Conservation (phyloP, 1,140 invertebrate genomes). For the Ruditapes philippinarum region DNA sequence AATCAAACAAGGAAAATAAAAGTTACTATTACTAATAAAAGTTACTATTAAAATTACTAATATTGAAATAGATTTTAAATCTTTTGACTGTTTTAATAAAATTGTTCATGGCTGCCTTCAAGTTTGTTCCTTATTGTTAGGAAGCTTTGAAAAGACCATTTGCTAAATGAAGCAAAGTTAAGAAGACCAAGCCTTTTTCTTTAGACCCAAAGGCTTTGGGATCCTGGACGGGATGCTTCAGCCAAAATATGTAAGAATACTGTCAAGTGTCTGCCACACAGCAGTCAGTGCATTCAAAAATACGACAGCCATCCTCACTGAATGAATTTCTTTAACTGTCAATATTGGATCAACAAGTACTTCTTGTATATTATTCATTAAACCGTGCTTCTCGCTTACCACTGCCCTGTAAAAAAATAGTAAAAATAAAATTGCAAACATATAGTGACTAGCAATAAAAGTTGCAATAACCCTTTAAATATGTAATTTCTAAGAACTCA, state of each 20-base stretch:
- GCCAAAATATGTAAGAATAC: constrained; percentile 46
- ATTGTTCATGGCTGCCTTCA: no score
- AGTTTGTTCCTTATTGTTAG: no score
- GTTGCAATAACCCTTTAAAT: no score
- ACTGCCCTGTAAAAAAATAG: constrained; percentile 2
- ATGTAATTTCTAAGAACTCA: not conserved
- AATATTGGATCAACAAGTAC: constrained; percentile 39
- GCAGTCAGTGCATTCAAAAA: constrained; percentile 60
- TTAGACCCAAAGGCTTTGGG: not conserved
- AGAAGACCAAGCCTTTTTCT: not conserved
- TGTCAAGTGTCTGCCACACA: constrained; percentile 49
- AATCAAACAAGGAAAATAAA: no score
- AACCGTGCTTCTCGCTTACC: not conserved
- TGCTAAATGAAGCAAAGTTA: not conserved
- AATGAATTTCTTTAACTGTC: constrained; percentile 68
- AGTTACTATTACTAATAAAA: not conserved
- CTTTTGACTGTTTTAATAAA: no score
- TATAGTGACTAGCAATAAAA: no score
- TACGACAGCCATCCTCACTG: constrained; percentile 67
- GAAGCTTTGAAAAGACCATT: no score
- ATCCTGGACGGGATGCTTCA: not conserved
- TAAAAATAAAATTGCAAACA: not conserved
- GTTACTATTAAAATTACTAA: no score
- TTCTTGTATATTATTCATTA: constrained; percentile 43
- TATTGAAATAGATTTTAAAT: no score